A percentile compares a stretch with the other conserved stretches of the same genome.
These are phyloP conservation scores for Anas acuta DNA, from an alignment of 2,797 vertebrate species.

Conservation along the genomic window DNA sequence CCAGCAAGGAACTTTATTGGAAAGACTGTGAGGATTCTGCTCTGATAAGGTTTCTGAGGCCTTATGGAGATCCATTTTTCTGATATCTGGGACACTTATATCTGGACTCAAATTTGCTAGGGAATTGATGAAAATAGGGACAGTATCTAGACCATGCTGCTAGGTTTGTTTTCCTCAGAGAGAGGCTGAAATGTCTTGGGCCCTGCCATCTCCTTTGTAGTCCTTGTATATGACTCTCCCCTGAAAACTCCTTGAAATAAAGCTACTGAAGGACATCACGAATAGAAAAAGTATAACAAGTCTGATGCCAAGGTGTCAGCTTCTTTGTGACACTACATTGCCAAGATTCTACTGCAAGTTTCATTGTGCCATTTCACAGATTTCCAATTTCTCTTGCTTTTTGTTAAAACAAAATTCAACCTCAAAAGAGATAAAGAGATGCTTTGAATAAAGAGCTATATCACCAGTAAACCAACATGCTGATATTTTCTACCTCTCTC, in stretches of 20 bases:
- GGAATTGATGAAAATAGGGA: conserved; percentile 69
- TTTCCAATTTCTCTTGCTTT: neutral
- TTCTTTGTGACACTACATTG: neutral
- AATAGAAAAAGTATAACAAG: neutral
- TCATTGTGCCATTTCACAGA: neutral
- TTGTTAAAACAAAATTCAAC: neutral
- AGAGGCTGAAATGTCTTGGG: conserved; percentile 39
- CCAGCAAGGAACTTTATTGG: neutral
- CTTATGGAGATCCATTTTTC: conserved; percentile 42
- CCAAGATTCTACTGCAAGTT: neutral
- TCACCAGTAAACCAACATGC: neutral
- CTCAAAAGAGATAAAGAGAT: neutral
- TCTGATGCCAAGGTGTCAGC: neutral
- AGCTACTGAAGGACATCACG: conserved; percentile 19
- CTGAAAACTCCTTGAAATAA: conserved; percentile 55
- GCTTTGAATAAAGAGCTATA: neutral
- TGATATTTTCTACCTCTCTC: neutral
- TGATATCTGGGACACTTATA: conserved; percentile 61
- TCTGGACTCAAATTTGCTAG: conserved; percentile 45
- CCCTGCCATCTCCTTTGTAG: conserved; percentile 31
- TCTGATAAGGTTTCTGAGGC: conserved; percentile 40
- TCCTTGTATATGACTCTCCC: conserved; percentile 31
- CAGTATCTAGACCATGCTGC: conserved; percentile 52
- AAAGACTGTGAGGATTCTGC: conserved; percentile 1
- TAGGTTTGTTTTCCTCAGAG: conserved; percentile 60